Base-by-base conservation (phyloP, 1,140 invertebrate genomes). In the Heliconius eleuchia region DNA sequence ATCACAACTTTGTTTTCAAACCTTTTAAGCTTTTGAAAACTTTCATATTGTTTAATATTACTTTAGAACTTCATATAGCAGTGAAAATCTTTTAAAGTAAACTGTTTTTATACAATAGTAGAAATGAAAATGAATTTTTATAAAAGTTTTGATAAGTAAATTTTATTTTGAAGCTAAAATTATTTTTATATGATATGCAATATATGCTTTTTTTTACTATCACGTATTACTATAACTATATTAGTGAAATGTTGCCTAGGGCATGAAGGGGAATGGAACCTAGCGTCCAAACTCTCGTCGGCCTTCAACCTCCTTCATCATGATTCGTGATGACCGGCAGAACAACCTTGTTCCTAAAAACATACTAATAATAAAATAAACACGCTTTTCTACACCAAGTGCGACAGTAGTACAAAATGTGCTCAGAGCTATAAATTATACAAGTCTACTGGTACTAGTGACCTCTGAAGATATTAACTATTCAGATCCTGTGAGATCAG, bases 41-140 rank as follows among this genome's bases (percentile, higher is more conserved):
- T 66, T 66, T 66, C 27, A 66, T 66, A 66, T 66, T 66, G 60
- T 66, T 66, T 66, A 30, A 66, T 66, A 66, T 66, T 66, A 66
- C 60, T 66, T 66, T 66, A 66, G 60, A 66, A 66, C 23, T 66
- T 30, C 60, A 27, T 66, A 66, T 66, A 66, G 60, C 60, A 66
- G 60, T 30, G 60, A 66, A 66, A 66, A 66, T 66, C 60, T 66
- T 66, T 60, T 66, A 66, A 30, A 66, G 23, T 66, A 30, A 66
- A 30, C 60, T 30, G 60, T 66, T 66, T 66, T 66, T 66, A 66
- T 30, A 66, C 60, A 66, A 66, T 66, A 66, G 60, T 66, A 66
- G 27, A 66, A 66, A 66, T 66, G 4, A 66, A 66, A 66, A 66
- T 66, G 60, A 66, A 18, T 30, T 66, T 66, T 66, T 27, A 66